Conservation (phyloP, 2,888 invertebrate species). For the Drosophila longiperda region DNA sequence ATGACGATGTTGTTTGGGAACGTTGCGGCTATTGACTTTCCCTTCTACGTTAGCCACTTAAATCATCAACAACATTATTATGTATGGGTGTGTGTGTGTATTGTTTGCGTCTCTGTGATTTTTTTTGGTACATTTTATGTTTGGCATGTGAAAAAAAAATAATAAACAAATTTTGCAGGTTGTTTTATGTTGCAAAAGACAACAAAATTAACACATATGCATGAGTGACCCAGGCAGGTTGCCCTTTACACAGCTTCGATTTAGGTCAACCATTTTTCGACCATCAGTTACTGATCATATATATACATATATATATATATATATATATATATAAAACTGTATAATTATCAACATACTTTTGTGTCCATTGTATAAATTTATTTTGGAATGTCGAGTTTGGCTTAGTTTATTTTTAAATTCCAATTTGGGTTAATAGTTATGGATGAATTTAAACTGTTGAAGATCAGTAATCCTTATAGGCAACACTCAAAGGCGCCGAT, state of each 20-base stretch:
- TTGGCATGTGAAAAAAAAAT: conserved; percentile 6
- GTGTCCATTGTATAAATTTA: not conserved
- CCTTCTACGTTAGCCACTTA: conserved; percentile 29
- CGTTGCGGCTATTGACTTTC: conserved; percentile 66
- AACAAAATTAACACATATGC: conserved; percentile 5
- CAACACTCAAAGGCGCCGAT: conserved; percentile 1
- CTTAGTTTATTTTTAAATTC: not conserved
- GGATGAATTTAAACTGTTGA: conserved; percentile 4
- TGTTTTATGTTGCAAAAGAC: conserved; percentile 17
- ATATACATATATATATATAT: not conserved
- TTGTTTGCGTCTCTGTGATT: conserved; percentile 28
- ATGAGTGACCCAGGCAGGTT: not conserved
- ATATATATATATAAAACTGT: too few species aligned
- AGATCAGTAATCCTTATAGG: not conserved
- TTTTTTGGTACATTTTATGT: conserved; percentile 27
- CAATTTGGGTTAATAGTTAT: not conserved
- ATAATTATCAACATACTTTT: not conserved
- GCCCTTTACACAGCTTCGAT: not conserved
- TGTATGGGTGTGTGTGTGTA: not conserved
- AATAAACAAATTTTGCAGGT: conserved; percentile 60
- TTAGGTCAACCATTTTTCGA: not conserved
- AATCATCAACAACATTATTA: conserved; percentile 17
- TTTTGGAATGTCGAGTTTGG: not conserved
- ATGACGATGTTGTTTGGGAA: conserved; percentile 30
- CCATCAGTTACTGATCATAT: not conserved